A percentile compares a stretch with the other conserved stretches of the same genome.
phyloP scores from a whole-genome alignment of 1,140 invertebrate genomes.

The Trachymyrmex septentrionalis region DNA sequence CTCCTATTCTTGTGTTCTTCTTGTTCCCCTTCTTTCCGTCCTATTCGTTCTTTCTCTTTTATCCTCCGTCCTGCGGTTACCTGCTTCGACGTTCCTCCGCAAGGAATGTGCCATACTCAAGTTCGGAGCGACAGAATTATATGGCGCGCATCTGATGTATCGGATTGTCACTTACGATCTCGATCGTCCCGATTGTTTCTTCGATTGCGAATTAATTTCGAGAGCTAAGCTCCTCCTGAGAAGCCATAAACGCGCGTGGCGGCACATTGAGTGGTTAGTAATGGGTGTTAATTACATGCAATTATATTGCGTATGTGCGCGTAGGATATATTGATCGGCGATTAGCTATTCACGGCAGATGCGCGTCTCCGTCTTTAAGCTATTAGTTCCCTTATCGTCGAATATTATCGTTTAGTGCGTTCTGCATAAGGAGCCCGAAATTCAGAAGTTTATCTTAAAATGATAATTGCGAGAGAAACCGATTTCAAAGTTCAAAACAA shows the following conservation, averaged over 20 bases:
- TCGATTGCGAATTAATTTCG: conserved; percentile 48
- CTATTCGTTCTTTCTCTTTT: neutral
- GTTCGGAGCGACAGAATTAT: conserved; percentile 15
- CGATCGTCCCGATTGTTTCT: conserved; percentile 40
- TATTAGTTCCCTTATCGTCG: conserved; percentile 50
- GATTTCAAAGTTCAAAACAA: neutral
- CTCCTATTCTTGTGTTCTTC: conserved; percentile 36
- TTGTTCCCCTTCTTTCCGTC: conserved; percentile 10
- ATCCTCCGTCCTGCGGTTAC: conserved; percentile 30
- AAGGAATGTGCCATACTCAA: conserved; percentile 42
- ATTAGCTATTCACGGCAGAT: conserved; percentile 56
- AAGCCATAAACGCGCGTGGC: conserved; percentile 52
- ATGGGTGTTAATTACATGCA: conserved; percentile 62
- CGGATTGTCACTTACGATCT: conserved; percentile 27
- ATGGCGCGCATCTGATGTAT: conserved; percentile 7
- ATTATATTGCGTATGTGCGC: conserved; percentile 61
- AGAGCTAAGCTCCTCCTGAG: conserved; percentile 35
- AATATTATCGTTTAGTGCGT: conserved; percentile 49
- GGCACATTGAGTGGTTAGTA: conserved; percentile 55
- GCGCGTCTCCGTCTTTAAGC: conserved; percentile 60
- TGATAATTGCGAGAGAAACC: neutral
- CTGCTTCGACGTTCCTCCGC: conserved; percentile 15
- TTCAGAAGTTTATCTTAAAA: neutral
- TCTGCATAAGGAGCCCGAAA: conserved; percentile 2
- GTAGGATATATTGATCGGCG: conserved; percentile 61